A percentile compares a stretch with the other conserved stretches of the same genome.
phyloP scores from a whole-genome alignment of 2,797 vertebrate genomes.

The Heliangelus exortis region DNA sequence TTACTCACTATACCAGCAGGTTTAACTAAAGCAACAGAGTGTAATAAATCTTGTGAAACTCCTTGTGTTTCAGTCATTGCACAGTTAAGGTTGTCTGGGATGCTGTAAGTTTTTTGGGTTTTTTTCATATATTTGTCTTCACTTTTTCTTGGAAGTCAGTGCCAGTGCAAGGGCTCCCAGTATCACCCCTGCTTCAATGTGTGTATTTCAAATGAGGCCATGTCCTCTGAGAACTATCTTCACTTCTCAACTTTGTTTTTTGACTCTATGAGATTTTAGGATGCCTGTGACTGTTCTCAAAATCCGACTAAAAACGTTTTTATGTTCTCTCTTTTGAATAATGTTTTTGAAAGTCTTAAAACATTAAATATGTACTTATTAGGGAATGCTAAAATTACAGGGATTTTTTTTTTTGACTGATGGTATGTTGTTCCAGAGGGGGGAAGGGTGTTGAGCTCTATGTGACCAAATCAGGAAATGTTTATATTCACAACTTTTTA shows the following conservation, averaged over 20 bases:
- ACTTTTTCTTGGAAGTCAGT: not conserved
- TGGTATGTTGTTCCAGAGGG: rapidly evolving
- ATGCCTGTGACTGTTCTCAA: conserved; percentile 12
- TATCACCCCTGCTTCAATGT: not conserved
- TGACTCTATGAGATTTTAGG: not conserved
- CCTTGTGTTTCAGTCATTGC: conserved; percentile 26
- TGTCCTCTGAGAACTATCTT: not conserved
- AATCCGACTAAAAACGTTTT: not conserved
- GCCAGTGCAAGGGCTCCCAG: not conserved
- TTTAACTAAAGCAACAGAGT: conserved; percentile 70
- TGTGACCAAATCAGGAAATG: not conserved
- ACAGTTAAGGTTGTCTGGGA: not conserved
- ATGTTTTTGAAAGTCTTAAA: conserved; percentile 18
- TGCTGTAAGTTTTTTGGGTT: not conserved
- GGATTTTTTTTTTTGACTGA: not conserved
- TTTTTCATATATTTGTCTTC: not conserved
- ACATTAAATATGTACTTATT: conserved; percentile 7
- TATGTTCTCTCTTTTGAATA: not conserved
- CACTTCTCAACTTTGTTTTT: not conserved
- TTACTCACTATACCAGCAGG: conserved; percentile 18
- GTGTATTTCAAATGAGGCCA: not conserved
- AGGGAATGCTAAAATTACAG: not conserved
- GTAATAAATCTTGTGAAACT: conserved; percentile 58
- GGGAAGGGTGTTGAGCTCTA: not conserved
- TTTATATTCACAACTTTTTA: not conserved